Base-by-base conservation (phyloP, 23 tunicate species). In the Diplosoma virens region DNA sequence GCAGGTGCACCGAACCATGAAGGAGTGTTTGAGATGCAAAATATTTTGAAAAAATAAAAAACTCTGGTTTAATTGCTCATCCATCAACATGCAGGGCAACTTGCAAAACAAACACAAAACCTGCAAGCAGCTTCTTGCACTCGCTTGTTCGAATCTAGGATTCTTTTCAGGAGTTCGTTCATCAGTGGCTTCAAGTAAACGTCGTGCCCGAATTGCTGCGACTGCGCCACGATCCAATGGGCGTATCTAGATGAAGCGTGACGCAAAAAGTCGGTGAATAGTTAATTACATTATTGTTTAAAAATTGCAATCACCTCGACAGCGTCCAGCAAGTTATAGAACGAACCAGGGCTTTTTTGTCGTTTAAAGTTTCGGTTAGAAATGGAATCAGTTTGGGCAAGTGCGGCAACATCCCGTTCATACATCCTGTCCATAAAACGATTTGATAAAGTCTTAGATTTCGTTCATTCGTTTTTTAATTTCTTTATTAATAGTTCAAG, bases 71-170 rank as follows among this genome's bases (percentile, higher is more conserved):
- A n/a, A n/a, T n/a, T n/a, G n/a, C n/a, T n/a, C n/a, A n/a, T n/a
- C n/a, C n/a, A n/a, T n/a, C n/a, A n/a, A n/a, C n/a, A n/a, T n/a
- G n/a, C n/a, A n/a, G n/a, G n/a, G n/a, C n/a, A n/a, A n/a, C n/a
- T n/a, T n/a, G n/a, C n/a, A n/a, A n/a, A n/a, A n/a, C n/a, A 41
- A 14, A 41, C 9, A 16, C 18, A 14, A n/a, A 11, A 86, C 89
- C 89, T 83, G 93, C 99, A 95, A 11, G 99, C 99, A 0, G 99
- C 99, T 69, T 95, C 99, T 63, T 95, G 99, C 3, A 95, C 99
- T 33, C 93, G 66, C 66, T 95, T 95, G 81, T 95, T 95, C 1
- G 91, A 82, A 70, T 95, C 99, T 16, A 95, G 71, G 48, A 95
- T 80, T 30, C 99, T 80, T 56, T 89, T 91, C 50, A 95, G 56